Evolutionary conservation across 2,797 vertebrate genomes (phyloP).

Genomic region (Gymnoscopelus braueri): DNA sequence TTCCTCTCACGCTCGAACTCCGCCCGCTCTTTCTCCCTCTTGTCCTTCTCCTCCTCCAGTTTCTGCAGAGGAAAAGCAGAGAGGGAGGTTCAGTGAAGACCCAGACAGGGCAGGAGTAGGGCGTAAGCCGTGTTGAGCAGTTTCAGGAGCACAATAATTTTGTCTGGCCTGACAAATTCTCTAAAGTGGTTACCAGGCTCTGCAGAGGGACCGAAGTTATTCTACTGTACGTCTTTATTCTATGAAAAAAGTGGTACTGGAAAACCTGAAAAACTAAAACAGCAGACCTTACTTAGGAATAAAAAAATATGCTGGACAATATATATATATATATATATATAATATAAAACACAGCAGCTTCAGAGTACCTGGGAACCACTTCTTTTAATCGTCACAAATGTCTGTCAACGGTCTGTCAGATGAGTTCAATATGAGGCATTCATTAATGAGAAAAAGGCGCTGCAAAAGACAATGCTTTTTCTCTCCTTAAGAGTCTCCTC

Average conservation of each 20-base stretch:
- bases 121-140: constrained; percentile 14
- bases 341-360: constrained; percentile 30
- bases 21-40: constrained; percentile 92
- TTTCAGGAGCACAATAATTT: constrained; percentile 3
- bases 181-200: constrained; percentile 79
- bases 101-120: background rate
- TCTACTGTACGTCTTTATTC: too few species aligned
- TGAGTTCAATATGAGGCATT: constrained; percentile 67
- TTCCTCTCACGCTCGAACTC: constrained; percentile 86
- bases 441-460: constrained; percentile 64
- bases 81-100: constrained; percentile 50
- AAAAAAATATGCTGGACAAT: constrained; percentile 20
- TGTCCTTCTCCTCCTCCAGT: constrained; percentile 97
- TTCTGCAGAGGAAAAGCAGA: constrained; percentile 94
- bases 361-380: constrained; percentile 80
- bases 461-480: constrained; percentile 75
- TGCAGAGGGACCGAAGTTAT: background rate
- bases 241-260: too few species aligned
- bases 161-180: constrained; percentile 44
- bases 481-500: constrained; percentile 74
- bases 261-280: too few species aligned
- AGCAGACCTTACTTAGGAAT: constrained; percentile 15
- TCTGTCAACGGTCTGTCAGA: constrained; percentile 47
- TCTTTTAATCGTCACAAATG: constrained; percentile 47
- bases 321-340: too few species aligned